phyloP scores from a whole-genome alignment of 2,113 vertebrate genomes.

The Corydoras maculifer region DNA sequence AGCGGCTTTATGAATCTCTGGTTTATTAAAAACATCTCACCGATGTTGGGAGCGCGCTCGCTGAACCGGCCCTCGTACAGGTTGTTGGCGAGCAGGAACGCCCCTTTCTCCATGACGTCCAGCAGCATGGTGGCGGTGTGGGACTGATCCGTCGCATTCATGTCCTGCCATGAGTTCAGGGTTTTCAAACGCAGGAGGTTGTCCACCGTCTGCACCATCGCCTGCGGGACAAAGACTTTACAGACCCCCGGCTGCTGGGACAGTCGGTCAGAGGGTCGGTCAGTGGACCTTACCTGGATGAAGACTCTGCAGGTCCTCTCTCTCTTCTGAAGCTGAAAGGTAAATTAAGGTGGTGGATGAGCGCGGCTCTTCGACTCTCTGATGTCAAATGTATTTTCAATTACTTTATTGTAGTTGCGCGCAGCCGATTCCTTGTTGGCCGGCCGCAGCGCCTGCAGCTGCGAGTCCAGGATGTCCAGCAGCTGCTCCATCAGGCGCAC shows the following conservation, averaged over 20 bases:
- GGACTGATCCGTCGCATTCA: constrained; percentile 80
- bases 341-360: constrained; percentile 10
- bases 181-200: constrained; percentile 82
- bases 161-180: constrained; percentile 84
- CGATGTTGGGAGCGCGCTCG: constrained; percentile 78
- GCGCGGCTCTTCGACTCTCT: too few species aligned
- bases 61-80: constrained; percentile 82
- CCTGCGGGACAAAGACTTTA: constrained; percentile 55
- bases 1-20: too few species aligned
- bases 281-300: constrained; percentile 72
- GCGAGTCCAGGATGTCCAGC: constrained; percentile 86
- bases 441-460: constrained; percentile 85
- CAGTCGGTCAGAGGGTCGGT: too few species aligned
- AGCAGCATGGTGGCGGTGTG: constrained; percentile 84
- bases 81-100: constrained; percentile 87
- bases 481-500: constrained; percentile 88
- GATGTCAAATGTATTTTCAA: background rate
- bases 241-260: too few species aligned
- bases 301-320: constrained; percentile 85
- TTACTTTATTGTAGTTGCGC: constrained; percentile 91
- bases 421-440: constrained; percentile 83
- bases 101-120: constrained; percentile 86
- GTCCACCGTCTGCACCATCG: constrained; percentile 83
- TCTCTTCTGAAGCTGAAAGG: constrained; percentile 81
- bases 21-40: constrained; percentile 49